These are phyloP conservation scores for Drosophila ohnishii DNA, from an alignment of 1,140 invertebrate species.

Conservation along the genomic window DNA sequence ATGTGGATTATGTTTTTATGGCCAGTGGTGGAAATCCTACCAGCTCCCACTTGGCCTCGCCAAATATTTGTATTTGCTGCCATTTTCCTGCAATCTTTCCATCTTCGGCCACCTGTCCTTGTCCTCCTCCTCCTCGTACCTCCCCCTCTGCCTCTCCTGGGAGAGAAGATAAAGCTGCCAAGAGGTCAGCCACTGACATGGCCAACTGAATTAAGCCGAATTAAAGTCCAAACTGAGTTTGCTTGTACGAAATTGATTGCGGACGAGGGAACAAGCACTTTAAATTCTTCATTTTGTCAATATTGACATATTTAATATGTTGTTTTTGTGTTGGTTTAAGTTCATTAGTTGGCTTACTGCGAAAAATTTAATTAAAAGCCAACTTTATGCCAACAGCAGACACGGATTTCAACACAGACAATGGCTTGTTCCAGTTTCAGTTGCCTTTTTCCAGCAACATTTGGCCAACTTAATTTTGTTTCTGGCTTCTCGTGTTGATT, in stretches of 20 bases:
- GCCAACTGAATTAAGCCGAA: constrained; percentile 13
- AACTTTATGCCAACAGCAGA: too few species aligned
- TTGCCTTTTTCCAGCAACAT: constrained; percentile 9
- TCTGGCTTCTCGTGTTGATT: constrained; percentile 49
- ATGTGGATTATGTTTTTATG: constrained; percentile 46
- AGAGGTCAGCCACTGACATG: constrained; percentile 8
- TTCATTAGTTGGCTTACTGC: too few species aligned
- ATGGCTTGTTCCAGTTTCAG: not conserved
- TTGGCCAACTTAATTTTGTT: constrained; percentile 43
- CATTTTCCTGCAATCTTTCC: constrained; percentile 21
- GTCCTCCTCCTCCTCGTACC: not conserved
- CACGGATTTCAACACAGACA: not conserved
- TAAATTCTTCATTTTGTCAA: not conserved
- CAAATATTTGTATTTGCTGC: constrained; percentile 39
- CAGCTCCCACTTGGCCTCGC: not conserved
- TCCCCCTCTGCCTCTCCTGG: not conserved
- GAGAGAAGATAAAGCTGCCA: constrained; percentile 19
- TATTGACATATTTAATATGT: too few species aligned
- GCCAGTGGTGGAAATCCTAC: constrained; percentile 19
- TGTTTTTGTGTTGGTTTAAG: too few species aligned
- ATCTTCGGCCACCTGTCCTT: constrained; percentile 1
- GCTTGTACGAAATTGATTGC: constrained; percentile 25
- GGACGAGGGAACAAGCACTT: not conserved
- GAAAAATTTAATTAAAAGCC: too few species aligned
- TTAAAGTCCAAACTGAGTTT: constrained; percentile 34